Base-by-base conservation (phyloP, 2,113 vertebrate species). In the Laticauda laticaudata region DNA sequence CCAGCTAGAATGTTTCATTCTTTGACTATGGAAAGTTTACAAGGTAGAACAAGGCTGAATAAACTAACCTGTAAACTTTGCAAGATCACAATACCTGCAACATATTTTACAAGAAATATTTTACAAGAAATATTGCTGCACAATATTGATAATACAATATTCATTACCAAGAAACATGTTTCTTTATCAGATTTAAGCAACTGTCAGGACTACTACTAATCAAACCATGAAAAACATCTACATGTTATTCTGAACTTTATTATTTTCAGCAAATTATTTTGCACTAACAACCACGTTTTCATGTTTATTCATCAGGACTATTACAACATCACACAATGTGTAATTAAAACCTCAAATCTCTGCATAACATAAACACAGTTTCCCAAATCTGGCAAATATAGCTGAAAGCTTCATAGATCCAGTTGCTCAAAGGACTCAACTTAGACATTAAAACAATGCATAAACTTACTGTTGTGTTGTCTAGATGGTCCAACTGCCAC, bases 381-480 rank as follows among this genome's bases (percentile, higher is more conserved):
- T 94, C 86, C 94, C n/a, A 55, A 89, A 56, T 89, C 18, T 53
- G 15, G 87, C 88, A 89, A 89, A 55, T 89, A n/a, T 34, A 89
- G 54, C 88, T 89, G 75, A 57, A 89, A 7, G 54, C 23, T 39
- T 23, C n/a, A 5, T 95, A 81, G 89, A 26, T 96, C 91, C 89
- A 92, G 39, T 87, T 91, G 20, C 45, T 61, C 18, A 89, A 29
- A 90, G 45, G 21, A 89, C 89, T 89, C 53, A 95, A 93, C 23
- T 93, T 87, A 69, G 90, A 94, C 88, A 95, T 93, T 55, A 96
- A 96, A 97, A 97, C 94, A 93, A 94, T 69, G 86, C 64, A 95
- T 34, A 90, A 97, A 98, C 98, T 98, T 97, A 98, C 98, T 95
- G 4, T 97, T 97, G 56, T 96, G 95, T 18, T 94, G 94, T 92